A percentile compares a stretch with the other conserved stretches of the same genome.
Evolutionary conservation across 1,140 invertebrate species (phyloP).

Genomic region (Zelostemma sp.): DNA sequence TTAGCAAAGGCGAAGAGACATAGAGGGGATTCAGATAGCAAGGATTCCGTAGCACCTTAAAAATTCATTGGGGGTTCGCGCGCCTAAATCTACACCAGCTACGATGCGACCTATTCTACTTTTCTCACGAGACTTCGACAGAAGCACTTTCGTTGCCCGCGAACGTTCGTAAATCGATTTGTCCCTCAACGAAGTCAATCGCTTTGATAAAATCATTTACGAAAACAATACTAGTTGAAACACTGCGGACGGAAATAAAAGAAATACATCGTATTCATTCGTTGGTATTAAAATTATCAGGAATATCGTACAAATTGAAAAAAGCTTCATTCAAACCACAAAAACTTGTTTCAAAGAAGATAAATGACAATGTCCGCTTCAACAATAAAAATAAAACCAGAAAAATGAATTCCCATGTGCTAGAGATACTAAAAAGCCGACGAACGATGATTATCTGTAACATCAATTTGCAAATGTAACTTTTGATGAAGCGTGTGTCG

Average conservation of each 20-base stretch:
- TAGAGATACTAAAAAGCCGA: no score
- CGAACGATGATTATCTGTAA: no score
- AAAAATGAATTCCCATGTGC: no score
- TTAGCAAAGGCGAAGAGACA: conserved; percentile 14
- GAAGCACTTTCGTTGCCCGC: conserved; percentile 32
- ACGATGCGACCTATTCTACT: conserved; percentile 35
- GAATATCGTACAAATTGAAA: no score
- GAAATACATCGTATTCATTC: no score
- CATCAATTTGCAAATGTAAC: not conserved
- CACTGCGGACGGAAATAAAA: no score
- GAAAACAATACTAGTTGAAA: conserved; percentile 41
- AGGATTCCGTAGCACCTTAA: conserved; percentile 45
- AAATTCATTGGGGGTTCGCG: conserved; percentile 50
- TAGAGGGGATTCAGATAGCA: conserved; percentile 33
- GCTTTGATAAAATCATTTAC: conserved; percentile 34
- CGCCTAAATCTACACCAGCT: conserved; percentile 46
- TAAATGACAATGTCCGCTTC: not conserved
- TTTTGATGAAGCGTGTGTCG: conserved; percentile 16
- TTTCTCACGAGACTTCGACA: conserved; percentile 40
- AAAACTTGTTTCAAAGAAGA: conserved; percentile 4
- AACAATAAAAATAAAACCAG: no score
- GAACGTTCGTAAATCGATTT: conserved; percentile 48
- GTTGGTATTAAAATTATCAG: no score
- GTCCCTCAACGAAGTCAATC: conserved; percentile 41
- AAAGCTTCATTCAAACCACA: no score